A percentile compares a stretch with the other conserved stretches of the same genome.
Evolutionary conservation across 2,888 invertebrate species (phyloP).

Genomic region (Deroplatys truncata): DNA sequence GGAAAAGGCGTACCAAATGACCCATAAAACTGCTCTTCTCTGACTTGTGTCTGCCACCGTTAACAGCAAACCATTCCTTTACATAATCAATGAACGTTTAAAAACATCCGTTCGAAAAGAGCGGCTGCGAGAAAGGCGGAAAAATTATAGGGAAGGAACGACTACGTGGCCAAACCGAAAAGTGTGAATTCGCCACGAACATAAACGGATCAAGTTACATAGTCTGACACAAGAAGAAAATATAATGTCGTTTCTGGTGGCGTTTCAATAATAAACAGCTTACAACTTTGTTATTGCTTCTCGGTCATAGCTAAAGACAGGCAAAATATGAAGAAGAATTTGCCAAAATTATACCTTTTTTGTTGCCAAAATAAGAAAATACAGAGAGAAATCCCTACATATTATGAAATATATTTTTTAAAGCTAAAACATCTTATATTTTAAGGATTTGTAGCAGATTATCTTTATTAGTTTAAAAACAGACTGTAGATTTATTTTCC

Average conservation of each 20-base stretch:
- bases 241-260: background rate
- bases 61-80: background rate
- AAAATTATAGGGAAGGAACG: background rate
- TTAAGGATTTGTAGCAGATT: too few relatives aligned
- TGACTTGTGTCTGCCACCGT: background rate
- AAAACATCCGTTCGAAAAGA: constrained; percentile 15
- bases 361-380: too few relatives aligned
- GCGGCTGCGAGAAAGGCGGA: background rate
- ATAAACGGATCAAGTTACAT: background rate
- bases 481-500: too few relatives aligned
- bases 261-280: too few relatives aligned
- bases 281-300: too few relatives aligned
- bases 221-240: background rate
- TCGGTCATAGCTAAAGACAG: too few relatives aligned
- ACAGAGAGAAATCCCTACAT: too few relatives aligned
- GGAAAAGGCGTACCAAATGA: constrained; percentile 19
- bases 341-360: too few relatives aligned
- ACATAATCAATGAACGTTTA: constrained; percentile 20
- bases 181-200: background rate
- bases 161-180: background rate
- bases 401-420: too few relatives aligned
- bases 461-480: too few relatives aligned
- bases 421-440: too few relatives aligned
- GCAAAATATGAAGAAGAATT: too few relatives aligned
- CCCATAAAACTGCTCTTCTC: constrained; percentile 18